A percentile compares a stretch with the other conserved stretches of the same genome.
phyloP scores from a whole-genome alignment of 2,113 vertebrate species.

The Pseudorhombus dupliciocellatus region DNA sequence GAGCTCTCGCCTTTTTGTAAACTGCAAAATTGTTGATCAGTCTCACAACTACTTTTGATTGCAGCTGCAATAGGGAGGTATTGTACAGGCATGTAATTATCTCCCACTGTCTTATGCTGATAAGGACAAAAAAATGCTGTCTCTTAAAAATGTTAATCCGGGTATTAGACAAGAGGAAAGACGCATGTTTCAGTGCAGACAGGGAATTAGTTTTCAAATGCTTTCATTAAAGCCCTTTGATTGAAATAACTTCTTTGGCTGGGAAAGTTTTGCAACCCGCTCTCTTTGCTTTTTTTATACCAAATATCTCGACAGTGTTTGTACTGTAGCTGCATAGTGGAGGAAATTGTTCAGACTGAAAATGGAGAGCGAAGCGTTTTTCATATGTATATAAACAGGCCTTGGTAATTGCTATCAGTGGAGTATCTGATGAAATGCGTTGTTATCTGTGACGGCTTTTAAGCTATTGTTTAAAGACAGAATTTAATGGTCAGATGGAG shows the following conservation, averaged over 20 bases:
- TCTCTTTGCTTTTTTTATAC: slow-evolving; percentile 42
- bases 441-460: slow-evolving; percentile 62
- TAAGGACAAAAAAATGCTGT: slow-evolving; percentile 35
- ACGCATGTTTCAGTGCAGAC: slow-evolving; percentile 42
- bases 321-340: slow-evolving; percentile 25
- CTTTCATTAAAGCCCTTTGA: slow-evolving; percentile 52
- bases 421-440: slow-evolving; percentile 53
- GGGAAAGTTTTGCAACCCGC: slow-evolving; percentile 24
- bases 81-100: slow-evolving; percentile 63
- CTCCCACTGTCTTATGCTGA: slow-evolving; percentile 60
- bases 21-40: slow-evolving; percentile 55
- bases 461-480: slow-evolving; percentile 47
- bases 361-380: slow-evolving; percentile 20
- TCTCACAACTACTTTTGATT: slow-evolving; percentile 65
- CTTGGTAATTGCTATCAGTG: slow-evolving; percentile 63
- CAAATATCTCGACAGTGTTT: slow-evolving; percentile 30
- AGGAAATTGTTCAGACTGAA: slow-evolving; percentile 26
- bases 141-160: slow-evolving; percentile 64
- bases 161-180: slow-evolving; percentile 60
- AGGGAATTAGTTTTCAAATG: slow-evolving; percentile 60
- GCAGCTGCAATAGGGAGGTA: slow-evolving; percentile 47
- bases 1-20: slow-evolving; percentile 36
- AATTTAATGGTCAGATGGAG: slow-evolving; percentile 52
- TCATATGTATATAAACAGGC: slow-evolving; percentile 13
- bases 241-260: slow-evolving; percentile 50